Conservation (phyloP, 2,113 vertebrate genomes). For the Oryzias woworae region DNA sequence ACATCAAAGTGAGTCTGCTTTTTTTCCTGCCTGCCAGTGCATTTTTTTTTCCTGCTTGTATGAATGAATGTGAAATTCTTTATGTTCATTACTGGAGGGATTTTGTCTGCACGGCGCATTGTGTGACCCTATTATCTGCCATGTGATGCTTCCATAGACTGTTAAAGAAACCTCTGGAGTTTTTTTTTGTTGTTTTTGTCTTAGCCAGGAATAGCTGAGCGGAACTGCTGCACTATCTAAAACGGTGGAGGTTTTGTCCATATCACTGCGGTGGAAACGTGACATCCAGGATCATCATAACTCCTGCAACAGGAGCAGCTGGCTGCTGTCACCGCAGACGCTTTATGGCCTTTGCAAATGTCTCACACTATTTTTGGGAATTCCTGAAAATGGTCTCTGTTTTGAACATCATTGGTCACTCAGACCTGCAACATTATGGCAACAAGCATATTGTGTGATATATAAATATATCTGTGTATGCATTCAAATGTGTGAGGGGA, state of each 20-base stretch:
- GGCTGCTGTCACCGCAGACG: conserved; percentile 18
- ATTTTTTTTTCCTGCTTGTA: background rate
- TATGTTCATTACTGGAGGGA: no score
- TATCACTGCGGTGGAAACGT: conserved; percentile 18
- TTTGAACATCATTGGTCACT: background rate
- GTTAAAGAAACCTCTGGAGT: no score
- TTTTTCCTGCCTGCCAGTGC: background rate
- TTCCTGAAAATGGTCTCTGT: background rate
- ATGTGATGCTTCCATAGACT: no score
- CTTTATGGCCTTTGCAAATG: background rate
- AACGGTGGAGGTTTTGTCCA: conserved; percentile 39
- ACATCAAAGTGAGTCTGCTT: background rate
- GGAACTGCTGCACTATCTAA: conserved; percentile 9
- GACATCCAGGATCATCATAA: conserved; percentile 22
- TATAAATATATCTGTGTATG: background rate
- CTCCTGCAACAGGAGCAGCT: conserved; percentile 27
- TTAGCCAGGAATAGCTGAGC: conserved; percentile 12
- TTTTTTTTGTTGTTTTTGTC: conserved; percentile 12
- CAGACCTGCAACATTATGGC: no score
- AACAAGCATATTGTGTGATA: no score
- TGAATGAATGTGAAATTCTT: background rate
- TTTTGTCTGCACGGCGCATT: no score
- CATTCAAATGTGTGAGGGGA: background rate
- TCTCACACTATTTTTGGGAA: background rate
- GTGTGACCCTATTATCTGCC: conserved; percentile 21